Evolutionary conservation across 2,113 vertebrate species (phyloP).

Genomic region (Symphodus melops): DNA sequence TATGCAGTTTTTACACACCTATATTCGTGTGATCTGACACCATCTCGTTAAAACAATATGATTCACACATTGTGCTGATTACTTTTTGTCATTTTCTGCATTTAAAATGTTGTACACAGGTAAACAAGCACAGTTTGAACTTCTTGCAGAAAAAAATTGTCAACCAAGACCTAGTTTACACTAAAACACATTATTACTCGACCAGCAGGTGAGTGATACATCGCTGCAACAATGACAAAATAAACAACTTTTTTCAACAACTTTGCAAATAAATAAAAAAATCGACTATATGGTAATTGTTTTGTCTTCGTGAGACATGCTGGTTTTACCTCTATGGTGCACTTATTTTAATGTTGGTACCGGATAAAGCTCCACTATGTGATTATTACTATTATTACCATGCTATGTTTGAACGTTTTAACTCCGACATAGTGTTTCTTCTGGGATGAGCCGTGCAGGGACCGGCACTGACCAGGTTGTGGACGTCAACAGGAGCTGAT

Average conservation of each 20-base stretch:
- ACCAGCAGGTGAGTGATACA: background rate
- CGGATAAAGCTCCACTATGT: too few relatives aligned
- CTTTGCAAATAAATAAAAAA: too few relatives aligned
- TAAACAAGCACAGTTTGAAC: background rate
- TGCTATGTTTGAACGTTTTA: too few relatives aligned
- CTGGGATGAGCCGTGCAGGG: too few relatives aligned
- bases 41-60: slow-evolving; percentile 3
- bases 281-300: too few relatives aligned
- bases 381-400: too few relatives aligned
- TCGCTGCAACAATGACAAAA: background rate
- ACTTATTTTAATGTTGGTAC: too few relatives aligned
- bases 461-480: too few relatives aligned
- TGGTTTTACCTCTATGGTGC: too few relatives aligned
- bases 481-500: too few relatives aligned
- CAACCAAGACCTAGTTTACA: background rate
- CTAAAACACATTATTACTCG: background rate
- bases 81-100: background rate
- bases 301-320: too few relatives aligned
- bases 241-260: background rate
- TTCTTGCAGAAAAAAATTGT: background rate
- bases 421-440: too few relatives aligned
- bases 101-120: background rate
- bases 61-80: background rate
- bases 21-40: slow-evolving; percentile 20
- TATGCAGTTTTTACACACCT: slow-evolving; percentile 25